Evolutionary conservation across 1,140 invertebrate genomes (phyloP).

Genomic region (Brachionus rubens): DNA sequence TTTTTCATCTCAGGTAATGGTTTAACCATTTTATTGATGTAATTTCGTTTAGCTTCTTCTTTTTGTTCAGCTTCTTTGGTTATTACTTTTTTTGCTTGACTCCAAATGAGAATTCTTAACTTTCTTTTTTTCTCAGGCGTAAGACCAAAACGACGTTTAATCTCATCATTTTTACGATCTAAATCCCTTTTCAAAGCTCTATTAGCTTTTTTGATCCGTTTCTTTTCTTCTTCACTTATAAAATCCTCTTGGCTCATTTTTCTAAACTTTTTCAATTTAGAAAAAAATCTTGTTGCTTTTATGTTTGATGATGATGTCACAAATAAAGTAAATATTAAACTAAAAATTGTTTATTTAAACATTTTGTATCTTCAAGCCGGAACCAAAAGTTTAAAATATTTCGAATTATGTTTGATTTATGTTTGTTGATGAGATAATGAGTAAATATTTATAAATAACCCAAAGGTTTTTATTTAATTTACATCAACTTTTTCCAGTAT

Average conservation of each 20-base stretch:
- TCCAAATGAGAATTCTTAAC: conserved; percentile 81
- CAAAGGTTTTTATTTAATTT: too few relatives aligned
- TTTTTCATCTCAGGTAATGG: conserved; percentile 34
- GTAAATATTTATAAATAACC: too few relatives aligned
- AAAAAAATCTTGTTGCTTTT: too few relatives aligned
- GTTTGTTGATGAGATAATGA: too few relatives aligned
- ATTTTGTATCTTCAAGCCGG: too few relatives aligned
- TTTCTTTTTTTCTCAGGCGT: conserved; percentile 47
- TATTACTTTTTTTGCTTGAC: conserved; percentile 98
- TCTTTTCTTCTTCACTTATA: conserved; percentile 45
- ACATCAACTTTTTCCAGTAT: too few relatives aligned
- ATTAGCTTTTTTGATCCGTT: conserved; percentile 43
- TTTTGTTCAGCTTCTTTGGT: conserved; percentile 98
- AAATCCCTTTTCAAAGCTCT: conserved; percentile 40
- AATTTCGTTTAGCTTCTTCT: conserved; percentile 91
- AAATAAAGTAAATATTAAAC: too few relatives aligned
- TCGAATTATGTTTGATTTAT: too few relatives aligned
- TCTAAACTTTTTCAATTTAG: neutral
- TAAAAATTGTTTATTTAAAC: too few relatives aligned
- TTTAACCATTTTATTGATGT: conserved; percentile 79
- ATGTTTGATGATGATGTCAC: too few relatives aligned
- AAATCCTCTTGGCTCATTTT: conserved; percentile 4
- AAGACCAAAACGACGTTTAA: conserved; percentile 43
- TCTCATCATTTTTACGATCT: conserved; percentile 44
- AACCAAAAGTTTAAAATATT: too few relatives aligned